Percentiles rank a stretch among this genome's conserved stretches.
phyloP scores from a whole-genome alignment of 2,113 vertebrate species.

The Prochilodus magdalenae region DNA sequence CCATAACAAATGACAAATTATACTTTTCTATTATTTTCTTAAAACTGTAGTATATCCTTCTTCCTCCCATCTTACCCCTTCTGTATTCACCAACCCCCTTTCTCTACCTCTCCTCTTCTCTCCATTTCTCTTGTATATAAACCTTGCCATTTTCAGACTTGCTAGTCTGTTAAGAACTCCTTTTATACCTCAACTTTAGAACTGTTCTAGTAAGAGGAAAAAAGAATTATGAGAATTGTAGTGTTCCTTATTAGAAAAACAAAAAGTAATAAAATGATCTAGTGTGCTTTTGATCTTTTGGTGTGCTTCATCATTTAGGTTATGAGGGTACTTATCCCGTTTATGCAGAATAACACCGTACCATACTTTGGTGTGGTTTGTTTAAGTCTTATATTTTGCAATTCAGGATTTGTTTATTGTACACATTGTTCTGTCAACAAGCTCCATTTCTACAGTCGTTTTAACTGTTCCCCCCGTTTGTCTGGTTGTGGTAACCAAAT shows the following conservation, averaged over 20 bases:
- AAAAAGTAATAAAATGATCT: conserved; percentile 84
- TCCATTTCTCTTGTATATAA: conserved; percentile 83
- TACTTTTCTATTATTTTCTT: conserved; percentile 63
- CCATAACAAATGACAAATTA: conserved; percentile 62
- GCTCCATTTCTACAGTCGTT: neutral
- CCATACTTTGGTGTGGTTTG: neutral
- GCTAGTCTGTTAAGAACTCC: conserved; percentile 81
- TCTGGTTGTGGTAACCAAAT: neutral
- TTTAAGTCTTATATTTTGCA: neutral
- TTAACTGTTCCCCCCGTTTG: too few species aligned
- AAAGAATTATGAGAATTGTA: conserved; percentile 84
- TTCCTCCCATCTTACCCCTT: conserved; percentile 62
- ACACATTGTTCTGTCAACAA: too few species aligned
- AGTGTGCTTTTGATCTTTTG: conserved; percentile 76
- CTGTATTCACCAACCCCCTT: conserved; percentile 74
- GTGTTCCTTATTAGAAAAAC: conserved; percentile 82
- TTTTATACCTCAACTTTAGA: conserved; percentile 89
- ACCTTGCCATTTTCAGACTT: conserved; percentile 81
- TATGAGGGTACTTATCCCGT: conserved; percentile 55
- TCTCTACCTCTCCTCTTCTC: conserved; percentile 76
- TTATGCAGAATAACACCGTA: neutral
- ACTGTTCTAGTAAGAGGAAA: conserved; percentile 84
- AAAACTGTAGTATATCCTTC: conserved; percentile 77
- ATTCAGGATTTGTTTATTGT: neutral
- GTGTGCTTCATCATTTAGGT: conserved; percentile 51